phyloP scores from a whole-genome alignment of 2,113 vertebrate species.

The Dicaeum eximium region DNA sequence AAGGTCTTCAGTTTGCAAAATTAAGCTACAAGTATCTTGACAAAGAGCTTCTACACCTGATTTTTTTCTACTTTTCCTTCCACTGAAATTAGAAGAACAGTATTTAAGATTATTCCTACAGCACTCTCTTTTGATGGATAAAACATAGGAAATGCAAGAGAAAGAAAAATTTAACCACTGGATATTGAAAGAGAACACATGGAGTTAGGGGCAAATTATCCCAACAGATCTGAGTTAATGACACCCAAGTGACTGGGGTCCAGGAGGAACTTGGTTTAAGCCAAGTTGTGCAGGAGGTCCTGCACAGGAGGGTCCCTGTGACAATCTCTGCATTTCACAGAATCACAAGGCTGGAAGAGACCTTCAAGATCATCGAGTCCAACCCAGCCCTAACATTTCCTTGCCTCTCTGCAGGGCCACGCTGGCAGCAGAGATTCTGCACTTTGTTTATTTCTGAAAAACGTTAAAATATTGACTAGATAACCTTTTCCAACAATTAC shows the following conservation, averaged over 20 bases:
- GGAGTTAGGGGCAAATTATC: background rate
- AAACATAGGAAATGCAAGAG: background rate
- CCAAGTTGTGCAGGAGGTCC: background rate
- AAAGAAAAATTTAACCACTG: background rate
- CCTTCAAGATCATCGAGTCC: no score
- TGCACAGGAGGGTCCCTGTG: background rate
- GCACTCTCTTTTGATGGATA: background rate
- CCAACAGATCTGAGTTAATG: background rate
- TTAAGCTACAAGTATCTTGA: background rate
- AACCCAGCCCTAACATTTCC: no score
- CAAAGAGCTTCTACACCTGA: background rate
- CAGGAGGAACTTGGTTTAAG: background rate
- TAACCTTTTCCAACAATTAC: background rate
- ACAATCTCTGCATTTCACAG: background rate
- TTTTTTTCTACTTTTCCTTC: background rate
- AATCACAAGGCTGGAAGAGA: no score
- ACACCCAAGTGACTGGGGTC: background rate
- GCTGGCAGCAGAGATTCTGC: background rate
- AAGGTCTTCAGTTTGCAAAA: background rate
- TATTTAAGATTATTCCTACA: background rate
- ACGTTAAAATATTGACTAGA: background rate
- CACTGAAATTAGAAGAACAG: background rate
- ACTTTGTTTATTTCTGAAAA: background rate
- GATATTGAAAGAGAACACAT: background rate
- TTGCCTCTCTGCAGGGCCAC: background rate